Evolutionary conservation across 1,140 invertebrate genomes (phyloP).

Genomic region (Hycleus cichorii): DNA sequence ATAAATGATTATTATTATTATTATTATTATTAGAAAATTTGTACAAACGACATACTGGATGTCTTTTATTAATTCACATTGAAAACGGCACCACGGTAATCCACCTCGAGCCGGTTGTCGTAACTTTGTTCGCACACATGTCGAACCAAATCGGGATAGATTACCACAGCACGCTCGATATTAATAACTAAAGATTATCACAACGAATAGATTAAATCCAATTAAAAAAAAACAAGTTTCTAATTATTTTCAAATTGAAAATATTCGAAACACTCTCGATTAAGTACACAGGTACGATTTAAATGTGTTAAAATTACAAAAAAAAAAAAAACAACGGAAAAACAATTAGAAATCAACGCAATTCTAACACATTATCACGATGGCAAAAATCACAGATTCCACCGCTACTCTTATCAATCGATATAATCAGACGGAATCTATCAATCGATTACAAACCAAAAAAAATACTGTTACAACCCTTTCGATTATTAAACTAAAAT

Average conservation of each 20-base stretch:
- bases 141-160: too few species aligned
- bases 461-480: background rate
- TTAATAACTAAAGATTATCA: constrained; percentile 17
- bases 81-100: background rate
- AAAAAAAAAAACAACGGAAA: too few species aligned
- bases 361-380: constrained; percentile 33
- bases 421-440: constrained; percentile 3
- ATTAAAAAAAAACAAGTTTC: constrained; percentile 12
- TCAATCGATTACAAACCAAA: background rate
- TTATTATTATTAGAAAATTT: constrained; percentile 26
- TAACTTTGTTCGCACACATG: too few species aligned
- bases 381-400: constrained; percentile 27
- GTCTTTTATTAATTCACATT: constrained; percentile 18
- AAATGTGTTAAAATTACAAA: too few species aligned
- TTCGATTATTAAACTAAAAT: constrained; percentile 5
- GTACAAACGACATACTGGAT: constrained; percentile 19
- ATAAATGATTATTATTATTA: constrained; percentile 9
- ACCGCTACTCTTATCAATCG: too few species aligned
- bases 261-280: constrained; percentile 12
- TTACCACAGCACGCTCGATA: too few species aligned
- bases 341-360: constrained; percentile 21
- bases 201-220: constrained; percentile 14
- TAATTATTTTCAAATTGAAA: constrained; percentile 14
- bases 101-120: too few species aligned
- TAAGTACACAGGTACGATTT: constrained; percentile 31